A percentile compares a stretch with the other conserved stretches of the same genome.
These are phyloP conservation scores for Tricholaema leucomelas DNA, from an alignment of 2,113 vertebrate genomes.

Conservation along the genomic window DNA sequence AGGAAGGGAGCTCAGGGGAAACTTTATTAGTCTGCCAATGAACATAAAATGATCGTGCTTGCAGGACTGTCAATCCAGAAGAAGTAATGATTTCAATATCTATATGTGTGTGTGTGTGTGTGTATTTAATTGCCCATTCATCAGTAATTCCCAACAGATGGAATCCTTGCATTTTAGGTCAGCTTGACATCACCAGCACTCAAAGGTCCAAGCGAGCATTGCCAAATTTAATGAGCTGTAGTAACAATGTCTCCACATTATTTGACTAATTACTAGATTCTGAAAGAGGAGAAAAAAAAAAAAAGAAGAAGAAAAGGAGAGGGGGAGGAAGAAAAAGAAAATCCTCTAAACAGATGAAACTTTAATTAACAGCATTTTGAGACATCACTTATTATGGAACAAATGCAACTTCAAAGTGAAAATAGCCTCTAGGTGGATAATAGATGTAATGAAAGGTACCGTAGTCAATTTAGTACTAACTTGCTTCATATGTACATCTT, in stretches of 20 bases:
- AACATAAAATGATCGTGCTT: slow-evolving; percentile 12
- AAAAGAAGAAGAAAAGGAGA: background rate
- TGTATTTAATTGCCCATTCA: slow-evolving; percentile 46
- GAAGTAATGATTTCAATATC: slow-evolving; percentile 41
- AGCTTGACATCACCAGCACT: slow-evolving; percentile 36
- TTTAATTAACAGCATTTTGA: slow-evolving; percentile 70
- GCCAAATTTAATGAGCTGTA: slow-evolving; percentile 74
- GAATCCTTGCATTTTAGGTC: slow-evolving; percentile 53
- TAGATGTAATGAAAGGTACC: slow-evolving; percentile 22
- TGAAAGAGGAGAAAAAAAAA: slow-evolving; percentile 16
- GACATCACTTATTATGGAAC: slow-evolving; percentile 36
- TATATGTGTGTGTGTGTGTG: background rate
- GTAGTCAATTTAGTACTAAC: background rate
- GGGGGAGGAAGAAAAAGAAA: background rate
- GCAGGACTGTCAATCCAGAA: slow-evolving; percentile 52
- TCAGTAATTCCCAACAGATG: slow-evolving; percentile 62
- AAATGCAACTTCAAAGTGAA: slow-evolving; percentile 64
- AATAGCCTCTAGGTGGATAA: slow-evolving; percentile 60
- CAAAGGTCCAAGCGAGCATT: slow-evolving; percentile 57
- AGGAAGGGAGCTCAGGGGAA: slow-evolving; percentile 38
- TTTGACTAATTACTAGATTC: slow-evolving; percentile 64
- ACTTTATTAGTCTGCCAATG: slow-evolving; percentile 34
- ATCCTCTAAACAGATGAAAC: slow-evolving; percentile 66
- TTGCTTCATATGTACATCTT: background rate
- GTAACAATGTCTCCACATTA: slow-evolving; percentile 32